phyloP scores from a whole-genome alignment of 2,797 vertebrate species.

The Bufotes viridis region DNA sequence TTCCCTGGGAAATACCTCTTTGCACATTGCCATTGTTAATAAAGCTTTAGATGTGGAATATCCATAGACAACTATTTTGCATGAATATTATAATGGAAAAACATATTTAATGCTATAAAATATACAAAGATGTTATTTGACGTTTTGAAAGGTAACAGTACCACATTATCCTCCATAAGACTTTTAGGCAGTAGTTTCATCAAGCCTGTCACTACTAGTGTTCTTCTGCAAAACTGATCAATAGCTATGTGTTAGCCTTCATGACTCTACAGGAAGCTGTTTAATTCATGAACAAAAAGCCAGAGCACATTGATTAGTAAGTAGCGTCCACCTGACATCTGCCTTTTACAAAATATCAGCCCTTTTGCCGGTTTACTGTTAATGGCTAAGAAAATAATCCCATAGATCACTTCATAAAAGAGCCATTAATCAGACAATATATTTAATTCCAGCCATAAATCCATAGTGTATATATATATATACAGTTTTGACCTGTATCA shows the following conservation, averaged over 20 bases:
- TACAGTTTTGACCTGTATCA: too few relatives aligned
- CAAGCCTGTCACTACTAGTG: not conserved
- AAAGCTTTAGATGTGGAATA: not conserved
- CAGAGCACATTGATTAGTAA: slow-evolving; percentile 9
- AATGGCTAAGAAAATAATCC: not conserved
- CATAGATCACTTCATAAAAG: not conserved
- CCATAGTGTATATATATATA: too few relatives aligned
- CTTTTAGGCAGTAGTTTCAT: not conserved
- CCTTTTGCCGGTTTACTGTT: not conserved
- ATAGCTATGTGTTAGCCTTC: slow-evolving; percentile 35
- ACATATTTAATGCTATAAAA: not conserved
- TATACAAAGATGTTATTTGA: not conserved
- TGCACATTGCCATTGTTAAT: not conserved
- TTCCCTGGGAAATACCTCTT: too few relatives aligned
- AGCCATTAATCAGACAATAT: not conserved
- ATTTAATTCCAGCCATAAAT: not conserved
- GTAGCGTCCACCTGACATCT: slow-evolving; percentile 5
- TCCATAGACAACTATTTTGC: not conserved
- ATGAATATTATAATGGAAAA: not conserved
- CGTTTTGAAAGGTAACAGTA: not conserved
- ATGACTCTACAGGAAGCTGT: not conserved
- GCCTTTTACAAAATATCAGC: slow-evolving; percentile 9
- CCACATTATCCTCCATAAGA: not conserved
- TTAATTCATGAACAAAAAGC: slow-evolving; percentile 9
- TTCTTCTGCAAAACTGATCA: not conserved